Evolutionary conservation across 2,797 vertebrate genomes (phyloP).

Genomic region (Hapalemur alaotrensis): DNA sequence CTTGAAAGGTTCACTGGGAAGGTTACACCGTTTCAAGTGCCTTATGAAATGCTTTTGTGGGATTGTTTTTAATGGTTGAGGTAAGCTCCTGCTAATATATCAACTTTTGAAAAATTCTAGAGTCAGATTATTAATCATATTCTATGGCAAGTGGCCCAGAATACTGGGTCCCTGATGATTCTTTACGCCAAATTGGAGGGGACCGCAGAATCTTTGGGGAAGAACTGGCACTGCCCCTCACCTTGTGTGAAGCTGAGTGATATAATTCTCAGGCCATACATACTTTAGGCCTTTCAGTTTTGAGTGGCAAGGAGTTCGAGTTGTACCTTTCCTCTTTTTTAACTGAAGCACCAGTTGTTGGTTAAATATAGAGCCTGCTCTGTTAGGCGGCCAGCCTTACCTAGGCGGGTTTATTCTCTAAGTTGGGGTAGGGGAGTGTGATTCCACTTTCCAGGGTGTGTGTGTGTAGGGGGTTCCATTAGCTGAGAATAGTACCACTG

Average conservation of each 20-base stretch:
- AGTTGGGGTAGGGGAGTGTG: neutral
- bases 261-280: neutral
- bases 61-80: neutral
- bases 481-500: neutral
- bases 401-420: neutral
- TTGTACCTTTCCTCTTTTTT: neutral
- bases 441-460: neutral
- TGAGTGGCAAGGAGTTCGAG: neutral
- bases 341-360: neutral
- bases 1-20: neutral
- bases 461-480: neutral
- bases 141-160: neutral
- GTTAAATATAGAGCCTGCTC: neutral
- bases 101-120: neutral
- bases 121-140: neutral
- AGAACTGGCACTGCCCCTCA: neutral
- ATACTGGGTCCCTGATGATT: neutral
- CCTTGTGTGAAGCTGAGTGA: neutral
- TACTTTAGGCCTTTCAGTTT: neutral
- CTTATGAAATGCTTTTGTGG: neutral
- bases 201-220: neutral
- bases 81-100: neutral
- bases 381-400: neutral
- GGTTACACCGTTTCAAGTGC: neutral
- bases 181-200: neutral